Conservation (phyloP, 2,888 invertebrate species). For the Lithophane leautieri region DNA sequence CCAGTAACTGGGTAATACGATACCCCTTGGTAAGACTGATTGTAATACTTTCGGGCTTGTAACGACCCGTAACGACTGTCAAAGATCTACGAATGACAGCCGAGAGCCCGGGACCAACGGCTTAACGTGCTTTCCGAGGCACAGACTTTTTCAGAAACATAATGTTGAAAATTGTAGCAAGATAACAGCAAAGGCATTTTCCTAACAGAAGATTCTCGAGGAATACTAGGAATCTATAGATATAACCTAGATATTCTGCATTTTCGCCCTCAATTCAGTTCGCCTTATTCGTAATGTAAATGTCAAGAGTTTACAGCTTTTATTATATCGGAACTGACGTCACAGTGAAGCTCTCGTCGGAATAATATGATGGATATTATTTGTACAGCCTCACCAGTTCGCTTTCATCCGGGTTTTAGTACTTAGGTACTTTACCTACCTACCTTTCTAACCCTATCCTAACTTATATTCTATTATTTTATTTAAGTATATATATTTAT, state of each 20-base stretch:
- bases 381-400: background rate
- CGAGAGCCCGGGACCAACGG: too few relatives aligned
- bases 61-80: too few relatives aligned
- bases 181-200: background rate
- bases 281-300: constrained; percentile 22
- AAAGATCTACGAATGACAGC: too few relatives aligned
- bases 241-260: constrained; percentile 4
- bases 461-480: too few relatives aligned
- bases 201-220: background rate
- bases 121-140: too few relatives aligned
- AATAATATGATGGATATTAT: constrained; percentile 9
- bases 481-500: too few relatives aligned
- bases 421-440: background rate
- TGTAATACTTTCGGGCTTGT: too few relatives aligned
- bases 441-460: background rate
- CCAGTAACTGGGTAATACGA: too few relatives aligned
- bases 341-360: constrained; percentile 15
- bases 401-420: background rate
- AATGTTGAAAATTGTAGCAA: background rate
- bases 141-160: too few relatives aligned
- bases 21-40: too few relatives aligned
- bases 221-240: background rate
- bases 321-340: constrained; percentile 38
- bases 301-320: constrained; percentile 20
- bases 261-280: constrained; percentile 24